These are phyloP conservation scores for Tretioscincus oriximinensis DNA, from an alignment of 2,113 vertebrate genomes.

Conservation along the genomic window DNA sequence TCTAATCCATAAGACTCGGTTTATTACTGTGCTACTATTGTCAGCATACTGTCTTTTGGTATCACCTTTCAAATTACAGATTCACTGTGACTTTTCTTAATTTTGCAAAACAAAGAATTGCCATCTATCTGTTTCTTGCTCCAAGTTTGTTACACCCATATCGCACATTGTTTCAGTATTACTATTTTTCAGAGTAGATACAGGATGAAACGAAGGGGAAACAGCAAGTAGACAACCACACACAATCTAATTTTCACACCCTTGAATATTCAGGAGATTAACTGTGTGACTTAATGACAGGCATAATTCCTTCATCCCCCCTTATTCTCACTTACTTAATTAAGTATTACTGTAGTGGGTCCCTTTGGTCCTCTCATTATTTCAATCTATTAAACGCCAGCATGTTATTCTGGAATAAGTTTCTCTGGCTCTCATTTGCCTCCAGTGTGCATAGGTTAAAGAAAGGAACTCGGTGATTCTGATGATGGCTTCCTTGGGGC, in stretches of 20 bases:
- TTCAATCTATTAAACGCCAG: slow-evolving; percentile 59
- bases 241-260: background rate
- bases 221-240: background rate
- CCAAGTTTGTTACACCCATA: no score
- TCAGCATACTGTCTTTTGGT: no score
- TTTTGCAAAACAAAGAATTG: no score
- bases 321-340: slow-evolving; percentile 58
- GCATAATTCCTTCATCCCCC: slow-evolving; percentile 43
- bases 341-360: slow-evolving; percentile 61
- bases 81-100: no score
- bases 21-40: no score
- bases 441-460: slow-evolving; percentile 40
- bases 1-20: no score
- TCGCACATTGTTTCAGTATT: background rate
- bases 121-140: no score
- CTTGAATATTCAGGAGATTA: slow-evolving; percentile 15
- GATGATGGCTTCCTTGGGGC: slow-evolving; percentile 41
- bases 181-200: background rate
- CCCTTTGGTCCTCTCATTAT: slow-evolving; percentile 59
- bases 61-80: no score
- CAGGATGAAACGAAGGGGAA: background rate
- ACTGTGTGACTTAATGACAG: slow-evolving; percentile 22
- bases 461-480: slow-evolving; percentile 41
- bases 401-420: slow-evolving; percentile 42
- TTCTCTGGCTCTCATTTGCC: slow-evolving; percentile 30